These are phyloP conservation scores for Podotricha telesiphe DNA, from an alignment of 2,888 invertebrate species.

Conservation along the genomic window DNA sequence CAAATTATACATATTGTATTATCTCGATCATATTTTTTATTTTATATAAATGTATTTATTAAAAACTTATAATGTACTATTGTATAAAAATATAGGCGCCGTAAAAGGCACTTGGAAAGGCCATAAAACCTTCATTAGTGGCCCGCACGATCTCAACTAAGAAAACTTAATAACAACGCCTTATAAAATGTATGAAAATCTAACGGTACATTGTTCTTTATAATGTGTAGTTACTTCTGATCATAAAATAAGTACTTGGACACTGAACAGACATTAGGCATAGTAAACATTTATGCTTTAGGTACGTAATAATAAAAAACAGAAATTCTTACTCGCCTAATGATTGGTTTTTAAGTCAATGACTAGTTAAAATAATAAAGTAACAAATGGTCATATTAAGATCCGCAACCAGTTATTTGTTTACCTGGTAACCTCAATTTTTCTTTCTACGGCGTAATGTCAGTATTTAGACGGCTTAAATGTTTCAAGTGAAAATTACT, in stretches of 20 bases:
- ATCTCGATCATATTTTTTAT: background rate
- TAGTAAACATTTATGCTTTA: conserved; percentile 8
- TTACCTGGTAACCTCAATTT: conserved; percentile 21
- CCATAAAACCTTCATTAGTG: conserved; percentile 26
- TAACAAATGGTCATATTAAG: conserved; percentile 6
- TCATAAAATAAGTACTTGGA: conserved; percentile 19
- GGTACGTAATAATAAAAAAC: background rate
- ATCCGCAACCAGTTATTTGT: conserved; percentile 13
- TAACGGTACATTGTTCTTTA: conserved; percentile 30
- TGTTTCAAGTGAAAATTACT: background rate
- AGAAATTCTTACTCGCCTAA: background rate
- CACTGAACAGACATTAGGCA: background rate
- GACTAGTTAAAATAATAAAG: background rate
- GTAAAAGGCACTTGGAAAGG: background rate
- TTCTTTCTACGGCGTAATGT: conserved; percentile 6
- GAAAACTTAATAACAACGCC: conserved; percentile 29
- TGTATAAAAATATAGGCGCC: background rate
- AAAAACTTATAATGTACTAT: background rate
- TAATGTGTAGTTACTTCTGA: conserved; percentile 2
- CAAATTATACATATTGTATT: background rate
- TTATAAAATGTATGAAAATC: conserved; percentile 31
- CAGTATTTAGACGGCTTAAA: background rate
- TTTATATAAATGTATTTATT: background rate
- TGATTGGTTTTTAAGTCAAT: conserved; percentile 3
- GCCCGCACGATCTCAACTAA: conserved; percentile 19